These are phyloP conservation scores for Opisthocomus hoazin DNA, from an alignment of 2,113 vertebrate genomes.

Conservation along the genomic window DNA sequence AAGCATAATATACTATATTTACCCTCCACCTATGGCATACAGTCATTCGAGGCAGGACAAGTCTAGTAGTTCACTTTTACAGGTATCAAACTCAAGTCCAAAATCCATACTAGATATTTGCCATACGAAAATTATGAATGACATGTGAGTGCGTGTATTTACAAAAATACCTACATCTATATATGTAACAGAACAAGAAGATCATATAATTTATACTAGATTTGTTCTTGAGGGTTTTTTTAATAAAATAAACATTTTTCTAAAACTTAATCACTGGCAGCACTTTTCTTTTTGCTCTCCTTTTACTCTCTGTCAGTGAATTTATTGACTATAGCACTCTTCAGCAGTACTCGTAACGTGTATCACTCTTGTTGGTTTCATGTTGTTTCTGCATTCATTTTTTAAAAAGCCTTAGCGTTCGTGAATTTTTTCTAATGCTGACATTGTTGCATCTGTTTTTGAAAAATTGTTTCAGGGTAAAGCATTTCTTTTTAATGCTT, in stretches of 20 bases:
- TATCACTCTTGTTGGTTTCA: not conserved
- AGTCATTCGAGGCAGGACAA: not conserved
- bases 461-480: not conserved
- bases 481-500: not conserved
- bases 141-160: not conserved
- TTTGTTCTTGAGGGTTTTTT: not conserved
- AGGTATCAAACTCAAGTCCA: not conserved
- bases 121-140: not conserved
- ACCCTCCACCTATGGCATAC: not conserved
- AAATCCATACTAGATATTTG: not conserved
- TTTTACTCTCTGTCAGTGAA: not conserved
- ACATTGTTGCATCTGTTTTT: not conserved
- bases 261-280: not conserved
- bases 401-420: not conserved
- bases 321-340: not conserved
- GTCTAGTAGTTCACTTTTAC: not conserved
- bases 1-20: not conserved
- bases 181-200: not conserved
- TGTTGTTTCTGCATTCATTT: not conserved
- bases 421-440: not conserved
- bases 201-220: not conserved
- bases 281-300: not conserved
- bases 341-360: not conserved
- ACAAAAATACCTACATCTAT: not conserved
- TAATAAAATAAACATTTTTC: not conserved